Percentiles rank a stretch among this genome's conserved stretches.
These are phyloP conservation scores for Gavia stellata DNA, from an alignment of 2,113 vertebrate species.

Conservation along the genomic window DNA sequence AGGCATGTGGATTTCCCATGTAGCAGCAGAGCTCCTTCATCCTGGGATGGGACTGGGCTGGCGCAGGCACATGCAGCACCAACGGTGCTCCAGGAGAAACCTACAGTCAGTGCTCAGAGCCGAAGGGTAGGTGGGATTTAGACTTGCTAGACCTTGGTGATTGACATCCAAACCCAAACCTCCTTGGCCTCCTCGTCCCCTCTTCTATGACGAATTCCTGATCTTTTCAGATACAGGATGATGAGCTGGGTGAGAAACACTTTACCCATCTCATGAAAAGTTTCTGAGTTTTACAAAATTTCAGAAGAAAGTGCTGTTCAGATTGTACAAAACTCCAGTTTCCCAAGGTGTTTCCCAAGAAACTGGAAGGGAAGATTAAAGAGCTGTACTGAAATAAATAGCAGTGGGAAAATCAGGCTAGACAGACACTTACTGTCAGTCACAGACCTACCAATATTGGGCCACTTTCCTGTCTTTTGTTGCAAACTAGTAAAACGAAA, in stretches of 20 bases:
- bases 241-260: neutral
- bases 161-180: neutral
- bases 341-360: neutral
- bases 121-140: neutral
- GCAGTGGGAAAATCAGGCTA: neutral
- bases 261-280: neutral
- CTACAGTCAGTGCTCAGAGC: neutral
- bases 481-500: neutral
- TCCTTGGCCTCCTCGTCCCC: neutral
- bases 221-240: neutral
- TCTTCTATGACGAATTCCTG: neutral
- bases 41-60: neutral
- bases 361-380: neutral
- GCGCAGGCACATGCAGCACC: neutral
- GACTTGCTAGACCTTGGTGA: neutral
- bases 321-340: neutral
- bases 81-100: neutral
- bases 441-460: neutral
- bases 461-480: constrained; percentile 14
- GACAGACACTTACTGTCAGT: neutral
- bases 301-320: neutral
- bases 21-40: neutral
- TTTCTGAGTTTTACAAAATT: neutral
- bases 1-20: neutral
- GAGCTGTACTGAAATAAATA: neutral